phyloP scores from a whole-genome alignment of 2,888 invertebrate species.

The Papilio gigon region DNA sequence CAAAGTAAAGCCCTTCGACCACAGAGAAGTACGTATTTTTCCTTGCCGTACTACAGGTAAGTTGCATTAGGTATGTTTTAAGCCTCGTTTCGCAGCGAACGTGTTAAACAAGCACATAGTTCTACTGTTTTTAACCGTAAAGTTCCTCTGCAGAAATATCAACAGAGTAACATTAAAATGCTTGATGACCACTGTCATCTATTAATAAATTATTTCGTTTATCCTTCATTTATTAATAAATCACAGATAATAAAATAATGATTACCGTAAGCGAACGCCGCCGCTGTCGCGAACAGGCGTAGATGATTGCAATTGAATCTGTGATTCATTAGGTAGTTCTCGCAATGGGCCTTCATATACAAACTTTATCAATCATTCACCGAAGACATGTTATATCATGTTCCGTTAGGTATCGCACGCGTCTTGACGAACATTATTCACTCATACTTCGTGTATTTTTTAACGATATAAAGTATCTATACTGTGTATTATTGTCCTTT shows the following conservation, averaged over 20 bases:
- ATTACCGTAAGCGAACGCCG: slow-evolving; percentile 7
- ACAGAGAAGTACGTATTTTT: too few relatives aligned
- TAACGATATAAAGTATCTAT: not conserved
- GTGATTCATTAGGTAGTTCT: slow-evolving; percentile 44
- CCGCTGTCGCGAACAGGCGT: slow-evolving; percentile 28
- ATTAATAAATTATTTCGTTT: slow-evolving; percentile 5
- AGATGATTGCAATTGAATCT: slow-evolving; percentile 41
- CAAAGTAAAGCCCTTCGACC: too few relatives aligned
- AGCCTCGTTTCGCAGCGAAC: too few relatives aligned
- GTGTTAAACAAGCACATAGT: too few relatives aligned
- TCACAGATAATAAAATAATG: slow-evolving; percentile 25
- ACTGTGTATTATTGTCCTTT: not conserved
- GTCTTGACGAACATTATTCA: slow-evolving; percentile 33
- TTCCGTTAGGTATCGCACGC: slow-evolving; percentile 22
- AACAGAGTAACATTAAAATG: not conserved
- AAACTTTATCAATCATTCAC: slow-evolving; percentile 44
- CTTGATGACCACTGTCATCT: not conserved
- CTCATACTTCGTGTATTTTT: slow-evolving; percentile 17
- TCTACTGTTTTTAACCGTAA: too few relatives aligned
- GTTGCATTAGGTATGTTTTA: too few relatives aligned
- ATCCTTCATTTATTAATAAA: slow-evolving; percentile 21
- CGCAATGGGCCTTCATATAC: slow-evolving; percentile 41
- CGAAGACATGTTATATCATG: slow-evolving; percentile 36
- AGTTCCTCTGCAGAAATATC: too few relatives aligned
- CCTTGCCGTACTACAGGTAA: too few relatives aligned